These are phyloP conservation scores for Lobophora halterata DNA, from an alignment of 2,888 invertebrate genomes.

Conservation along the genomic window DNA sequence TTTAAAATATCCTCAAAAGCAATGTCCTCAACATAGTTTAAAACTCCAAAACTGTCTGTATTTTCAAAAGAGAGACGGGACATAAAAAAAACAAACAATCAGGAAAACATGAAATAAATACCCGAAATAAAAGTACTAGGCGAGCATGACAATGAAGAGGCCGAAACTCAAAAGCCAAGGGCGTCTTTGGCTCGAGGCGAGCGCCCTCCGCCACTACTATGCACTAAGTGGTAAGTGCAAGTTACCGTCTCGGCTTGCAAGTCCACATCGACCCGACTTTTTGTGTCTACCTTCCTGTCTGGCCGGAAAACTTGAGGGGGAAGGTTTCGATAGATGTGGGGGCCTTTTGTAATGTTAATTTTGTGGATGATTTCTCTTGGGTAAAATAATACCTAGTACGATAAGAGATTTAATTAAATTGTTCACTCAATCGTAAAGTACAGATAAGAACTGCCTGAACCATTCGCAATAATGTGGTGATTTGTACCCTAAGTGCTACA, in stretches of 20 bases:
- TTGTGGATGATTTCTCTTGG: neutral
- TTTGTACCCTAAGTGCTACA: no score
- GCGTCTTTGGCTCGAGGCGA: constrained; percentile 44
- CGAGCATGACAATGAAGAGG: constrained; percentile 35
- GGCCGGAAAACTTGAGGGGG: constrained; percentile 25
- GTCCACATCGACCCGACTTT: constrained; percentile 64
- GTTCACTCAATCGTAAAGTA: no score
- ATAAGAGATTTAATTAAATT: no score
- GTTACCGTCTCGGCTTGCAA: constrained; percentile 39
- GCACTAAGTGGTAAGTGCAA: constrained; percentile 72
- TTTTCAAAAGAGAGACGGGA: no score
- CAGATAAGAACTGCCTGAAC: no score
- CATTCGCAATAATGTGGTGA: no score
- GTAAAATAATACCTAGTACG: no score
- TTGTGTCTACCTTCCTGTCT: constrained; percentile 36
- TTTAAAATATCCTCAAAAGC: constrained; percentile 23
- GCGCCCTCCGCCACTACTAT: constrained; percentile 57
- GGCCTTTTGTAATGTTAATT: neutral
- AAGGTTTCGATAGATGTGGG: constrained; percentile 16
- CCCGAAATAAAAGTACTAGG: constrained; percentile 39
- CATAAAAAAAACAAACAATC: no score
- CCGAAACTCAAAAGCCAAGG: constrained; percentile 35
- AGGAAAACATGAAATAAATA: neutral
- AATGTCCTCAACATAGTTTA: constrained; percentile 3
- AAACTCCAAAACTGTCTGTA: no score